Conservation (phyloP, 92 coral and sea anemone genomes). For the Micromussa lordhowensis region DNA sequence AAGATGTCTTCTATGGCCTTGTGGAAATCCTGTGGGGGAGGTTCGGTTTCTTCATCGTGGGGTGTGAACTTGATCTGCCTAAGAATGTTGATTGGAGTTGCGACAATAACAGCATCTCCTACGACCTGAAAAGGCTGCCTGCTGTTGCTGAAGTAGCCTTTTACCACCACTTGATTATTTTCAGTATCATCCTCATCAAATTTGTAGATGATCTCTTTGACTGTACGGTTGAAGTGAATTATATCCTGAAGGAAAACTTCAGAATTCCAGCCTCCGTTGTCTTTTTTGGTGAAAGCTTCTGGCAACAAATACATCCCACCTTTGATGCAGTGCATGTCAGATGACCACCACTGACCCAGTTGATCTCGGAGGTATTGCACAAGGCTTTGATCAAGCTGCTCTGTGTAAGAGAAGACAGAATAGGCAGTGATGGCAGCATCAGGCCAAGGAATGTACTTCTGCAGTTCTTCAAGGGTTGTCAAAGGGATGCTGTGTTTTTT, state of each 20-base stretch:
- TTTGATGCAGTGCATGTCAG: conserved; percentile 50
- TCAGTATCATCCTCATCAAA: conserved; percentile 25
- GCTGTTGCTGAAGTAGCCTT: conserved; percentile 43
- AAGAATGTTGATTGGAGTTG: conserved; percentile 53
- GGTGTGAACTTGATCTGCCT: conserved; percentile 56
- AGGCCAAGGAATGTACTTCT: conserved; percentile 58
- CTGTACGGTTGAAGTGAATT: conserved; percentile 45
- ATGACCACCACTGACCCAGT: conserved; percentile 69
- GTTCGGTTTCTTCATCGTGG: not conserved
- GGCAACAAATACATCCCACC: conserved; percentile 55
- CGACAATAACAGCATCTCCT: conserved; percentile 55
- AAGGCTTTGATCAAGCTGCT: conserved; percentile 49
- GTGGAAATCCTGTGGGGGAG: conserved; percentile 39
- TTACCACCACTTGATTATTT: conserved; percentile 38
- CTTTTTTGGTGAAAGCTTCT: conserved; percentile 35
- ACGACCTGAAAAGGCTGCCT: conserved; percentile 24
- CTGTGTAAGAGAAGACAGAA: conserved; percentile 53
- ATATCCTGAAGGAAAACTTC: conserved; percentile 29
- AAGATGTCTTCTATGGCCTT: conserved; percentile 65
- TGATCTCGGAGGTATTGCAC: conserved; percentile 64
- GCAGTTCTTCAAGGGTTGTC: conserved; percentile 37
- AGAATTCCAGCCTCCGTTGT: conserved; percentile 37
- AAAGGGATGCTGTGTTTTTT: not conserved
- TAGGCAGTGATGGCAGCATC: conserved; percentile 54
- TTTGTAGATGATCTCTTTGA: conserved; percentile 36